phyloP scores from a whole-genome alignment of 2,888 invertebrate species.

The Pheosia gnoma region DNA sequence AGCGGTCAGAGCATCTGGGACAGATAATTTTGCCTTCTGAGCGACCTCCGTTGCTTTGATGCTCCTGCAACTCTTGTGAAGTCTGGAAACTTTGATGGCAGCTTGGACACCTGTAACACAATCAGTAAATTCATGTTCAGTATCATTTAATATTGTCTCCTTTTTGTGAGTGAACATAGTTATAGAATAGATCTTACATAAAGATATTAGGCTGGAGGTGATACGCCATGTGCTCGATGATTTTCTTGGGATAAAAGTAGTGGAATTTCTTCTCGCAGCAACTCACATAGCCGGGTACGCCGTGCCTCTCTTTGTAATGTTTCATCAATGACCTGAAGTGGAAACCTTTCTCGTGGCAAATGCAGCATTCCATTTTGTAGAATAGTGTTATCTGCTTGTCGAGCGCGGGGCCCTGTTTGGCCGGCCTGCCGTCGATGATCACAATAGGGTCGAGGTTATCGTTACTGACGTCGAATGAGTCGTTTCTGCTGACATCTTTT shows the following conservation, averaged over 20 bases:
- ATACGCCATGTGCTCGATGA: conserved; percentile 79
- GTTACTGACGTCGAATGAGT: conserved; percentile 36
- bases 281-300: conserved; percentile 77
- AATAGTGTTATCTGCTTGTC: conserved; percentile 77
- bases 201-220: conserved; percentile 77
- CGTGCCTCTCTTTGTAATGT: conserved; percentile 78
- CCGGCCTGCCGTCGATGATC: conserved; percentile 71
- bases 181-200: conserved; percentile 56
- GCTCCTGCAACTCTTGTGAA: conserved; percentile 71
- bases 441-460: conserved; percentile 67
- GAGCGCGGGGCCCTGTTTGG: conserved; percentile 69
- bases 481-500: conserved; percentile 35
- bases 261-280: conserved; percentile 80
- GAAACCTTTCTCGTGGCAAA: conserved; percentile 74
- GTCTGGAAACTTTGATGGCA: conserved; percentile 78
- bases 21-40: conserved; percentile 74
- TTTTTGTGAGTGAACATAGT: not conserved
- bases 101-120: conserved; percentile 65
- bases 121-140: not conserved
- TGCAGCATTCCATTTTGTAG: conserved; percentile 80
- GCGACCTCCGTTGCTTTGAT: conserved; percentile 73
- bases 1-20: conserved; percentile 71
- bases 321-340: conserved; percentile 76
- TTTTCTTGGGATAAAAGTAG: conserved; percentile 78
- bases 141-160: no score